Evolutionary conservation across 2,888 invertebrate genomes (phyloP), one percentile per base, ranked within the genome.

Genomic region (Agrilus mali): DNA sequence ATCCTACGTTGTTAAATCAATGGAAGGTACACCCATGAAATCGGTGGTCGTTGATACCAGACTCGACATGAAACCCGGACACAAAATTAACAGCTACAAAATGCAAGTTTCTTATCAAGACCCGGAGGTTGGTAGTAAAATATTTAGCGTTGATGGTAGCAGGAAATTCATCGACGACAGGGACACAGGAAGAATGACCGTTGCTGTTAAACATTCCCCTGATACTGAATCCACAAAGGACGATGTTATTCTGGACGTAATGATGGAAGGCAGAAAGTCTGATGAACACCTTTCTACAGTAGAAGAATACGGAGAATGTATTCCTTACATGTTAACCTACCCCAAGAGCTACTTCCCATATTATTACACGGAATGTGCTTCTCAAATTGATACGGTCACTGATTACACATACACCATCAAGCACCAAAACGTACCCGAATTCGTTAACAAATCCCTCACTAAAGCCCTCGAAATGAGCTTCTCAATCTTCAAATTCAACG

Each of bases 111-210:
- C 55, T 3, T 56, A 61, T 36, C 50, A 46, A 4, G 53, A 57
- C 14, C 61, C 63, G 2, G 63, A 57, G 22, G 55, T 64, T 46
- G 55, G 58, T 37, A 60, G 64, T 40, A 54, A 58, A 15, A 61
- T 62, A 55, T 54, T 68, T 14, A 67, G 67, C 48, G 27, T 67
- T n/a, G 62, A 65, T n/a, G 61, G 53, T 4, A 54, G 52, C 15
- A 60, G 61, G 44, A 58, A 50, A 22, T 67, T 47, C 22, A 53
- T 51, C 2, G 50, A 55, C 7, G 57, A 61, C 15, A 58, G 57
- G n/a, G 56, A 61, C 1, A 54, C 54, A 36, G 54, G 56, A 13
- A 57, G 60, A 43, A 32, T 64, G 32, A 58, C 47, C 5, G 42
- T 68, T 31, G 53, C 53, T 1, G 59, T 60, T 49, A 64, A 60